Evolutionary conservation across 2,797 vertebrate genomes (phyloP), one percentile per base, ranked within the genome.

Genomic region (Manis javanica): DNA sequence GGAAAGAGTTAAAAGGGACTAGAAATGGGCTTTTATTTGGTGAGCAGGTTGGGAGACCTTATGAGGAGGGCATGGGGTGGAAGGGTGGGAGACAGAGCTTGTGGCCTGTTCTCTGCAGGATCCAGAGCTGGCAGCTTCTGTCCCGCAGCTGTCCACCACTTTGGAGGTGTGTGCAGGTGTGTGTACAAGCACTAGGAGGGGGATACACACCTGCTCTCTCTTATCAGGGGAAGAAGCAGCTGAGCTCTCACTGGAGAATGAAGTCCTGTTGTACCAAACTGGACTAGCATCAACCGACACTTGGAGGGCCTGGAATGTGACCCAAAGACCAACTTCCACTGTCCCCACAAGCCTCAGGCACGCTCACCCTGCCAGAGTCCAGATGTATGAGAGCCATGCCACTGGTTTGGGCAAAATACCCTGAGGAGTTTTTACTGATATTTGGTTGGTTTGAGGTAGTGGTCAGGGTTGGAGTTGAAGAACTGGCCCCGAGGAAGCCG

Each of bases 111-210:
- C 53, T 85, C 53, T 23, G 90, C n/a, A 37, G 21, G 51, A 34
- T 19, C 37, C 42, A 74, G 78, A 83, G 53, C 46, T 23, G 5
- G n/a, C 0, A 13, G 46, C n/a, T n/a, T 46, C 68, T 51, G 26
- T 53, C 29, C 39, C 15, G 12, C 64, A 1, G 2, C 9, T 18
- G 1, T 0, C 12, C 4, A 24, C 18, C 46, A 18, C 39, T 16
- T 3, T 53, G 7, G 29, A 34, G 31, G 3, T 46, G 55, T 55
- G 79, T 34, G 31, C 49, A 12, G 42, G 46, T 15, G 53, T 29
- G 37, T 16, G 21, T 23, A 23, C 57, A 59, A 7, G 57, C 29
- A 12, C 34, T 74, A 37, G 24, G 55, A 37, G 2, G 11, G 23
- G 4, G 9, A 29, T 0, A 9, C 18, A 82, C 3, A 5, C 6